Percentiles rank a stretch among this genome's conserved stretches.
These are phyloP conservation scores for Papilio helenus DNA, from an alignment of 1,140 invertebrate genomes.

Conservation along the genomic window DNA sequence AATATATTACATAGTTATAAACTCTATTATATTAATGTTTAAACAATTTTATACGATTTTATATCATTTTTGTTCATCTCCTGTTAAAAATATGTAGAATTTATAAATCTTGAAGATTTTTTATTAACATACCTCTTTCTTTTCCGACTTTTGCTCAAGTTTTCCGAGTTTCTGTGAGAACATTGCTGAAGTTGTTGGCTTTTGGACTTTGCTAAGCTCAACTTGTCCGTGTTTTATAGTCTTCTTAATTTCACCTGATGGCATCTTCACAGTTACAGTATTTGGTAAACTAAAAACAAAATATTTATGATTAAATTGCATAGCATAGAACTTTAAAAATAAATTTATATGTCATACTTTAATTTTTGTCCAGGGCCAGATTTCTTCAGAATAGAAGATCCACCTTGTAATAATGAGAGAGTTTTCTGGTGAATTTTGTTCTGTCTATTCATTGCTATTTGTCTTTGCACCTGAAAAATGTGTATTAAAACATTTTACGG, in stretches of 20 bases:
- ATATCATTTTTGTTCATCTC: no score
- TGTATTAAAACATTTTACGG: slow-evolving; percentile 35
- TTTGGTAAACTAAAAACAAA: slow-evolving; percentile 74
- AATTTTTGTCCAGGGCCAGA: slow-evolving; percentile 70
- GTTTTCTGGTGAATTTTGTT: slow-evolving; percentile 87
- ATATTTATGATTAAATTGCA: slow-evolving; percentile 31
- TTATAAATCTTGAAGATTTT: no score
- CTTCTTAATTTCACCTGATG: slow-evolving; percentile 84
- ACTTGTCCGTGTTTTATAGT: slow-evolving; percentile 71
- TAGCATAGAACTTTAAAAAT: background rate
- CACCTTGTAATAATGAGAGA: slow-evolving; percentile 87
- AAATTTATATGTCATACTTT: slow-evolving; percentile 65
- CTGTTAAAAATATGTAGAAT: no score
- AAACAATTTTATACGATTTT: no score
- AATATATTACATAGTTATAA: no score
- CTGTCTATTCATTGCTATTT: slow-evolving; percentile 87
- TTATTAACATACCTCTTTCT: slow-evolving; percentile 61
- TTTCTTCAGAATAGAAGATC: slow-evolving; percentile 83
- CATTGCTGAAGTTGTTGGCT: slow-evolving; percentile 77
- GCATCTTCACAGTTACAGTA: slow-evolving; percentile 86
- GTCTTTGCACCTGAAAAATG: slow-evolving; percentile 84
- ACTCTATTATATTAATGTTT: no score
- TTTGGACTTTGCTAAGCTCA: slow-evolving; percentile 71
- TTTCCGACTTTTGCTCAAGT: slow-evolving; percentile 65
- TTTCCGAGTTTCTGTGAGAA: slow-evolving; percentile 56